A percentile compares a stretch with the other conserved stretches of the same genome.
Evolutionary conservation across 2,888 invertebrate genomes (phyloP).

Genomic region (Lacanobia wlatinum): DNA sequence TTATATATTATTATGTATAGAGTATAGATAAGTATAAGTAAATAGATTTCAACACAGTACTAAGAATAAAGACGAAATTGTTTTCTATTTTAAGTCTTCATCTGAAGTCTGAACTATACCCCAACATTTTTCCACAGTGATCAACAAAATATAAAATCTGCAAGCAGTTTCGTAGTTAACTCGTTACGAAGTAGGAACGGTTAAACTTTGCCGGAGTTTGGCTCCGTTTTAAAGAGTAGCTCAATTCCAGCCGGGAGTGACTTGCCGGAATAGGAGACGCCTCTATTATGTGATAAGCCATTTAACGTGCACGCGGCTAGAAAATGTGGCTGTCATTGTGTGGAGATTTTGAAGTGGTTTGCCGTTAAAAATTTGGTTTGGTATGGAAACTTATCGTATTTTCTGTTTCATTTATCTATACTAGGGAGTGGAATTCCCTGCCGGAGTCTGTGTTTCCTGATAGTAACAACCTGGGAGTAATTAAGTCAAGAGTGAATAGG

Average conservation of each 20-base stretch:
- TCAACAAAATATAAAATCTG: constrained; percentile 17
- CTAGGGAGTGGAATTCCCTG: too few species aligned
- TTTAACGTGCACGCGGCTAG: constrained; percentile 16
- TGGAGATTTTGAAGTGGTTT: constrained; percentile 8
- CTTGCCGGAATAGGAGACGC: constrained; percentile 22
- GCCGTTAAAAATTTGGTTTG: too few species aligned
- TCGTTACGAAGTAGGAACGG: constrained; percentile 30
- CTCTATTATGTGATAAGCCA: constrained; percentile 38
- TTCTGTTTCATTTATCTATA: too few species aligned
- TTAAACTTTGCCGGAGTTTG: constrained; percentile 43
- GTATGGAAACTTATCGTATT: neutral
- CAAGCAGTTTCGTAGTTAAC: constrained; percentile 27
- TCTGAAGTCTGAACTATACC: too few species aligned
- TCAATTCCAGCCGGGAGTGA: constrained; percentile 21
- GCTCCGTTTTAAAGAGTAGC: constrained; percentile 18
- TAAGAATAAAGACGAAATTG: too few species aligned
- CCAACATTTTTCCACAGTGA: neutral
- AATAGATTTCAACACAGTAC: too few species aligned
- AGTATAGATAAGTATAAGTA: too few species aligned
- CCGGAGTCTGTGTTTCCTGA: too few species aligned
- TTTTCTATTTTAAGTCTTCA: too few species aligned
- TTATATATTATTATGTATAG: too few species aligned
- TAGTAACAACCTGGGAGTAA: too few species aligned
- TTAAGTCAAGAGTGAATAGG: too few species aligned
- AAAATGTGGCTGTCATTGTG: constrained; percentile 22